A percentile compares a stretch with the other conserved stretches of the same genome.
These are phyloP conservation scores for Spea bombifrons DNA, from an alignment of 2,113 vertebrate genomes.

Conservation along the genomic window DNA sequence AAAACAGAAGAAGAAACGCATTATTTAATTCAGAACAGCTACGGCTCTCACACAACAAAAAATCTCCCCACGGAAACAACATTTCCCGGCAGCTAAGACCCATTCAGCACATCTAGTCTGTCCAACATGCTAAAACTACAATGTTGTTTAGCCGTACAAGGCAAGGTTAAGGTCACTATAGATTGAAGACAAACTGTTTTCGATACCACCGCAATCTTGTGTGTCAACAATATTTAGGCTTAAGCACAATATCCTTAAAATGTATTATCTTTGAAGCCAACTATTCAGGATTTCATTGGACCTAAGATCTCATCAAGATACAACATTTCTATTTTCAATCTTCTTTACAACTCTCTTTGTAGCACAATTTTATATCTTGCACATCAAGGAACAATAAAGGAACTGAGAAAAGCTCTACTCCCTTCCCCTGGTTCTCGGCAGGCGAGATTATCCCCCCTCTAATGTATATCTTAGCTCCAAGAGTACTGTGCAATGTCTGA, in stretches of 20 bases:
- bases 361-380: slow-evolving; percentile 55
- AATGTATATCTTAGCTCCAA: slow-evolving; percentile 23
- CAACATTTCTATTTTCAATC: slow-evolving; percentile 33
- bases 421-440: slow-evolving; percentile 33
- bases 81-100: too few relatives aligned
- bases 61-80: too few relatives aligned
- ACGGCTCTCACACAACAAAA: too few relatives aligned
- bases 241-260: slow-evolving; percentile 33
- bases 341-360: slow-evolving; percentile 54
- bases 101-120: too few relatives aligned
- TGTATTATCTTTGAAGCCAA: slow-evolving; percentile 46
- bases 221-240: slow-evolving; percentile 48
- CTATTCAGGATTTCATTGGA: slow-evolving; percentile 50
- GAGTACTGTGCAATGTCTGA: slow-evolving; percentile 6
- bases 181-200: slow-evolving; percentile 45
- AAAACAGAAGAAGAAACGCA: too few relatives aligned
- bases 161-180: slow-evolving; percentile 44
- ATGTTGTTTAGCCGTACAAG: slow-evolving; percentile 26
- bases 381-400: slow-evolving; percentile 51
- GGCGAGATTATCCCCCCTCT: slow-evolving; percentile 17
- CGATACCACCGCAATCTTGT: slow-evolving; percentile 44
- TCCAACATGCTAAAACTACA: slow-evolving; percentile 15
- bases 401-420: slow-evolving; percentile 32
- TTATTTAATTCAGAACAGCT: too few relatives aligned
- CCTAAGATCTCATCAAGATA: slow-evolving; percentile 51